Conservation (phyloP, 2,797 vertebrate species). For the Acanthopagrus latus region DNA sequence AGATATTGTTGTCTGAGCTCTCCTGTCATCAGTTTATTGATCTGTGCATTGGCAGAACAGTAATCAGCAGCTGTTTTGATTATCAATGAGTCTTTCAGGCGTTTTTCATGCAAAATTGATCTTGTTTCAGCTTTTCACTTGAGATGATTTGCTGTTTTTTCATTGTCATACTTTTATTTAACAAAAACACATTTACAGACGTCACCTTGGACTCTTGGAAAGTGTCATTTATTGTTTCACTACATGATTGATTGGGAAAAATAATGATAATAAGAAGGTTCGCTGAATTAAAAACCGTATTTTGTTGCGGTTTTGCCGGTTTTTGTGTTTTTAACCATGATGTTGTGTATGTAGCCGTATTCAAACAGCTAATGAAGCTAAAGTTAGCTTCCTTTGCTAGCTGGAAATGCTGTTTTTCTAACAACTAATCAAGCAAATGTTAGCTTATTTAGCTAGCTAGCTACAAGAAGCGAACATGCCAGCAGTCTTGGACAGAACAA, state of each 20-base stretch:
- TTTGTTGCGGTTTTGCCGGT: too few relatives aligned
- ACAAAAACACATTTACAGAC: too few relatives aligned
- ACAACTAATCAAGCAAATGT: too few relatives aligned
- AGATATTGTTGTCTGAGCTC: not conserved
- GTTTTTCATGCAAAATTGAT: not conserved
- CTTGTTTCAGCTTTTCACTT: not conserved
- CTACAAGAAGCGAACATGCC: too few relatives aligned
- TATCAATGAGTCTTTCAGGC: accelerated
- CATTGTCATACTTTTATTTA: not conserved
- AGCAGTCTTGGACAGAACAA: too few relatives aligned
- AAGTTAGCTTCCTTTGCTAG: not conserved
- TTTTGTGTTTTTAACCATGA: too few relatives aligned
- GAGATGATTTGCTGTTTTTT: not conserved
- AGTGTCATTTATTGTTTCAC: not conserved
- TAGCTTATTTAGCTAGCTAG: too few relatives aligned
- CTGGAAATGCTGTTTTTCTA: too few relatives aligned
- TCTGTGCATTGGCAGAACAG: not conserved
- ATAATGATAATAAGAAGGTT: too few relatives aligned
- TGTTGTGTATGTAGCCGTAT: too few relatives aligned
- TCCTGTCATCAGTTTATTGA: not conserved
- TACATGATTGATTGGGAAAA: too few relatives aligned
- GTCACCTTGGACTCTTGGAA: not conserved
- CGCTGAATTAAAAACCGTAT: too few relatives aligned
- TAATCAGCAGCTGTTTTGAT: not conserved
- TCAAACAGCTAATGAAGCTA: not conserved